Evolutionary conservation across 2,888 invertebrate genomes (phyloP).

Genomic region (Stenolophus ochropezus): DNA sequence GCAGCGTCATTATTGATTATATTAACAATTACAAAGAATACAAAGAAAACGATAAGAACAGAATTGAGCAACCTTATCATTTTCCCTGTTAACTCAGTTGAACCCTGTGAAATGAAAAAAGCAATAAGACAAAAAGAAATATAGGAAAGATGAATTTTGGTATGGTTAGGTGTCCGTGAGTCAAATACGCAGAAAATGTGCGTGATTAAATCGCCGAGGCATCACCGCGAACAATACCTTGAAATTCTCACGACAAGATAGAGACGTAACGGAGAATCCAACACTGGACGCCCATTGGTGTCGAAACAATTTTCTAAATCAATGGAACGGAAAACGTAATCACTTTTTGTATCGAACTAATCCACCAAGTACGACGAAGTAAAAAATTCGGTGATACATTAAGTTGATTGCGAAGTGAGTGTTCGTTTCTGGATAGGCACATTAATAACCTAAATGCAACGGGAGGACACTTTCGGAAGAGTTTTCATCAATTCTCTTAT

Average conservation of each 20-base stretch:
- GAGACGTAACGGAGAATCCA: constrained; percentile 13
- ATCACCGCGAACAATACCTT: constrained; percentile 2
- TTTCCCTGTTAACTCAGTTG: neutral
- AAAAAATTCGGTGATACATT: constrained; percentile 54
- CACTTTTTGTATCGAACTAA: constrained; percentile 57
- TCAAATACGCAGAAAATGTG: constrained; percentile 7
- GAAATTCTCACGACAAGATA: constrained; percentile 12
- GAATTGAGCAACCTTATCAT: too few species aligned
- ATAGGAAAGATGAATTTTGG: neutral
- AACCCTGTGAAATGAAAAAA: neutral
- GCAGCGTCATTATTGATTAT: too few species aligned
- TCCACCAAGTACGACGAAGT: constrained; percentile 35
- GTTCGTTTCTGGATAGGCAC: constrained; percentile 35
- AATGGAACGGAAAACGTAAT: constrained; percentile 52
- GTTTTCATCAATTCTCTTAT: too few species aligned
- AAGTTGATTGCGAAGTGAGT: constrained; percentile 50
- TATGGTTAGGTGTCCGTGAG: neutral
- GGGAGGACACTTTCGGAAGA: neutral
- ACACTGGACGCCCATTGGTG: constrained; percentile 27
- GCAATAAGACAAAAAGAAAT: neutral
- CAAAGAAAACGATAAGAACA: too few species aligned
- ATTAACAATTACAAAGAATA: too few species aligned
- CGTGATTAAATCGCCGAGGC: neutral
- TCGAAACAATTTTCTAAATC: constrained; percentile 52
- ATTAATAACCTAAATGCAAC: constrained; percentile 53